These are phyloP conservation scores for Tenebrio molitor DNA, from an alignment of 1,140 invertebrate species.

Conservation along the genomic window DNA sequence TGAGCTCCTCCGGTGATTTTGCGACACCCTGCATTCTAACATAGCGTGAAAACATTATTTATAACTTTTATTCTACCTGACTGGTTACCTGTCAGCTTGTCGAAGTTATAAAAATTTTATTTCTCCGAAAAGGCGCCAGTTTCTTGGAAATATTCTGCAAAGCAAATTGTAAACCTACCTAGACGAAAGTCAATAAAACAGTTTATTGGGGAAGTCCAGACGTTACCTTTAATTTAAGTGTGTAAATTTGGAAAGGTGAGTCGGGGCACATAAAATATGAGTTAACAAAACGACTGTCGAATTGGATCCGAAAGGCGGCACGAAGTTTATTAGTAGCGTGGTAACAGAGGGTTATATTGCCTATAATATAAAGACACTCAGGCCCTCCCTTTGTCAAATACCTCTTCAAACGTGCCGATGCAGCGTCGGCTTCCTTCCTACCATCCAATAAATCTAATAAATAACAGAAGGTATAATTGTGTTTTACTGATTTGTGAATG, in stretches of 20 bases:
- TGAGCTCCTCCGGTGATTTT: too few relatives aligned
- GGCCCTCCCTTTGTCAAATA: slow-evolving; percentile 42
- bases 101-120: background rate
- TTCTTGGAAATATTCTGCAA: background rate
- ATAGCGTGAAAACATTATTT: too few relatives aligned
- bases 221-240: slow-evolving; percentile 13
- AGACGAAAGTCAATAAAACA: slow-evolving; percentile 5
- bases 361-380: slow-evolving; percentile 36
- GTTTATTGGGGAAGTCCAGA: slow-evolving; percentile 13
- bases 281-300: slow-evolving; percentile 12
- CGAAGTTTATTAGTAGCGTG: slow-evolving; percentile 3
- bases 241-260: slow-evolving; percentile 23
- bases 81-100: slow-evolving; percentile 16
- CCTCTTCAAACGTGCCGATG: slow-evolving; percentile 55
- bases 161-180: background rate
- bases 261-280: slow-evolving; percentile 30
- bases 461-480: slow-evolving; percentile 55
- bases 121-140: slow-evolving; percentile 15
- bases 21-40: too few relatives aligned
- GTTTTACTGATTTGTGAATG: slow-evolving; percentile 57
- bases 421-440: slow-evolving; percentile 41
- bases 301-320: slow-evolving; percentile 19
- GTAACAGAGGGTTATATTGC: slow-evolving; percentile 43
- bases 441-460: slow-evolving; percentile 56
- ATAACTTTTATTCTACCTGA: background rate